Conservation (phyloP, 2,113 vertebrate species). For the Gavialis gangeticus region DNA sequence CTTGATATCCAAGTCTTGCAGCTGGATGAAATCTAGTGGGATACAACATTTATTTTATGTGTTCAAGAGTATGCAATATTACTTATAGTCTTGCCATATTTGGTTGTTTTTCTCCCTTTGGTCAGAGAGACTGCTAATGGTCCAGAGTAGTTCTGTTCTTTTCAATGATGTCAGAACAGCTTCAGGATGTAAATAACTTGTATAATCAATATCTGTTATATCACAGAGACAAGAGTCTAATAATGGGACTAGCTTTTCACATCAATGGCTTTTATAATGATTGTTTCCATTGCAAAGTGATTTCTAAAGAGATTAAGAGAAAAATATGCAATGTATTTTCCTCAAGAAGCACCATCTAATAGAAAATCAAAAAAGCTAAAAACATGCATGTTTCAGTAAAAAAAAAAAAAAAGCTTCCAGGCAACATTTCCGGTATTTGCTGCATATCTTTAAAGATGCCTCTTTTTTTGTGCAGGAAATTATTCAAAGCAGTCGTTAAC, state of each 20-base stretch:
- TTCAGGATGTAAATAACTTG: conserved; percentile 3
- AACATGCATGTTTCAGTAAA: rapidly evolving
- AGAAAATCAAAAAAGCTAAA: not conserved
- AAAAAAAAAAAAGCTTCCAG: conserved; percentile 9
- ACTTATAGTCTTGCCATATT: not conserved
- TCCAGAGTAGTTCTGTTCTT: not conserved
- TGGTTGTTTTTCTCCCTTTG: not conserved
- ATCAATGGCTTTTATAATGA: not conserved
- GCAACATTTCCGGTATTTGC: conserved; percentile 1
- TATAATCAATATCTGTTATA: not conserved
- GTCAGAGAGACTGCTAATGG: not conserved
- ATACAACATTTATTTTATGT: not conserved
- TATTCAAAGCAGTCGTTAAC: not conserved
- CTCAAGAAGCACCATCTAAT: not conserved
- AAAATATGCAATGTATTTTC: not conserved
- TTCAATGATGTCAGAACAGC: not conserved
- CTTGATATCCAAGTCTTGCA: not conserved
- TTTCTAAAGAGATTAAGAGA: not conserved
- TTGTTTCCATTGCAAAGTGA: not conserved
- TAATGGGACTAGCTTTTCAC: not conserved
- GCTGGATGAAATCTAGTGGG: not conserved
- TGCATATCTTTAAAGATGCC: not conserved
- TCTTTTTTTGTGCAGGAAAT: not conserved
- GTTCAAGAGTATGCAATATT: not conserved
- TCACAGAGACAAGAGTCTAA: not conserved